Evolutionary conservation across 2,888 invertebrate genomes (phyloP).

Genomic region (Noctua comes): DNA sequence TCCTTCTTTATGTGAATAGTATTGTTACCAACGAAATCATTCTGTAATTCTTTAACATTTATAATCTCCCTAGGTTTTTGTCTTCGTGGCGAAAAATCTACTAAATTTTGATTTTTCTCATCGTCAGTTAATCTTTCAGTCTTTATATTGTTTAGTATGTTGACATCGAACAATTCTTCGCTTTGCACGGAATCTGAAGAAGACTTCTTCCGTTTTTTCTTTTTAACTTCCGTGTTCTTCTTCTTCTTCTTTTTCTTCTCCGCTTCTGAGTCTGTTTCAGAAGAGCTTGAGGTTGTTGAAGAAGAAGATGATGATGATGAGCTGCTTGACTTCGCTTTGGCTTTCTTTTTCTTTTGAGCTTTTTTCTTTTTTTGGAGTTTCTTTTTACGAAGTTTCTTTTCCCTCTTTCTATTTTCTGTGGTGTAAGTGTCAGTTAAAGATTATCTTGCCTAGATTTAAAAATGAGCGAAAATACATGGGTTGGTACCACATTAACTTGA

Average conservation of each 20-base stretch:
- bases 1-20: constrained; percentile 84
- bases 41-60: constrained; percentile 86
- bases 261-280: constrained; percentile 72
- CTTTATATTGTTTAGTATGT: constrained; percentile 86
- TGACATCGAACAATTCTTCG: constrained; percentile 84
- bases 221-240: constrained; percentile 68
- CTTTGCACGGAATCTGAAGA: constrained; percentile 77
- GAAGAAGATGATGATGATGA: constrained; percentile 65
- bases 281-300: constrained; percentile 50
- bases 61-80: constrained; percentile 84
- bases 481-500: background rate
- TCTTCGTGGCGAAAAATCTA: constrained; percentile 80
- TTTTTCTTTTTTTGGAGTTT: constrained; percentile 81
- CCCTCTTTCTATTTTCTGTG: constrained; percentile 77
- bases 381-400: constrained; percentile 81
- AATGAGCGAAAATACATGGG: background rate
- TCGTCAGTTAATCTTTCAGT: constrained; percentile 85
- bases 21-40: constrained; percentile 83
- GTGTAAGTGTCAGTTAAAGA: background rate
- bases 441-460: background rate
- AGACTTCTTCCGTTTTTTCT: constrained; percentile 77
- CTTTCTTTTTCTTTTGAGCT: constrained; percentile 79
- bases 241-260: constrained; percentile 65
- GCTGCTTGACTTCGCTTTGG: constrained; percentile 74
- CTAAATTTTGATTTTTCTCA: constrained; percentile 77